Conservation (phyloP, 2,797 vertebrate genomes). For the Poeciliopsis infans region DNA sequence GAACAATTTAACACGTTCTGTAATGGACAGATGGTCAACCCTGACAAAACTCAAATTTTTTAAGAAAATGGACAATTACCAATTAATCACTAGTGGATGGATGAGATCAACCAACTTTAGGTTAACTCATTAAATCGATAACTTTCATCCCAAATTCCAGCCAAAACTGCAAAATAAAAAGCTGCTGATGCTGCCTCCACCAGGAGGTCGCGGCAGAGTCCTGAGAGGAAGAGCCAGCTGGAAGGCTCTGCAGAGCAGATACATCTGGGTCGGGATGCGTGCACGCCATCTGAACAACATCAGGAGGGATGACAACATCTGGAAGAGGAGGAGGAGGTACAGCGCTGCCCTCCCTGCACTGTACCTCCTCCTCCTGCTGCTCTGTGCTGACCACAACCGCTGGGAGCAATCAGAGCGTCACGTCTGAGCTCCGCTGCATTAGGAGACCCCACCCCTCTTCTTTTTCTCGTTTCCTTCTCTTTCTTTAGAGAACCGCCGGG, state of each 20-base stretch:
- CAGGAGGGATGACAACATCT: slow-evolving; percentile 69
- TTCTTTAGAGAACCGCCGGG: slow-evolving; percentile 71
- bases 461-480: slow-evolving; percentile 48
- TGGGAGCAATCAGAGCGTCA: slow-evolving; percentile 77
- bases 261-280: slow-evolving; percentile 38
- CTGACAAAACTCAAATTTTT: too few relatives aligned
- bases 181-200: slow-evolving; percentile 3
- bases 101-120: too few relatives aligned
- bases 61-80: too few relatives aligned
- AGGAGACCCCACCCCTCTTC: slow-evolving; percentile 41
- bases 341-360: slow-evolving; percentile 37
- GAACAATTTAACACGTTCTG: too few relatives aligned
- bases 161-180: slow-evolving; percentile 5
- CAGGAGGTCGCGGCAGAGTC: slow-evolving; percentile 7
- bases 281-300: slow-evolving; percentile 32
- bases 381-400: slow-evolving; percentile 71
- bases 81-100: too few relatives aligned
- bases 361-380: slow-evolving; percentile 20
- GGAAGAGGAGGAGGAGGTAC: slow-evolving; percentile 65
- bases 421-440: slow-evolving; percentile 70
- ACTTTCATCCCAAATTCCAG: background rate
- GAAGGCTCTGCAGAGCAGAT: slow-evolving; percentile 23
- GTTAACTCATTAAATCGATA: too few relatives aligned
- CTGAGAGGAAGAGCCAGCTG: slow-evolving; percentile 33
- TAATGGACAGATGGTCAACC: too few relatives aligned